Evolutionary conservation across 2,888 invertebrate genomes (phyloP).

Genomic region (Drosophila conformis): DNA sequence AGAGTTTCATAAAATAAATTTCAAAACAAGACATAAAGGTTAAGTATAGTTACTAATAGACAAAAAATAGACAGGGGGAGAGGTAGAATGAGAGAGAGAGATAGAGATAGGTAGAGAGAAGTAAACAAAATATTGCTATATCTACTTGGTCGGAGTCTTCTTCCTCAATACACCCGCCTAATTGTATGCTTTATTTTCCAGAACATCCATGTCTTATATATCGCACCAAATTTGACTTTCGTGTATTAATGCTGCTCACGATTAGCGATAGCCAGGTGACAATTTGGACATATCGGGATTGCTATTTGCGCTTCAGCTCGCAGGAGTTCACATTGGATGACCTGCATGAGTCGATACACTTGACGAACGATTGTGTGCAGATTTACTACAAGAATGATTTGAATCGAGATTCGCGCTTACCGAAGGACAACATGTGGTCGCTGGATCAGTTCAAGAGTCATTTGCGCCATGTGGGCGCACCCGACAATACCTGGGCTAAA

Average conservation of each 20-base stretch:
- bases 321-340: constrained; percentile 91
- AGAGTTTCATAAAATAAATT: too few relatives aligned
- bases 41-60: too few relatives aligned
- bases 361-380: constrained; percentile 95
- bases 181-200: constrained; percentile 76
- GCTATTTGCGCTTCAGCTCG: constrained; percentile 94
- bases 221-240: constrained; percentile 95
- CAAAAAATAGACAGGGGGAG: too few relatives aligned
- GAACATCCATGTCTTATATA: constrained; percentile 93
- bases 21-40: too few relatives aligned
- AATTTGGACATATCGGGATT: constrained; percentile 94
- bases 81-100: too few relatives aligned
- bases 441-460: constrained; percentile 89
- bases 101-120: too few relatives aligned
- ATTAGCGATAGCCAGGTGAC: constrained; percentile 90
- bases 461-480: constrained; percentile 85
- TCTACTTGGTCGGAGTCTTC: background rate
- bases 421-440: constrained; percentile 94
- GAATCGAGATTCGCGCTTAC: constrained; percentile 87
- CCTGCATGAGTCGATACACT: constrained; percentile 93
- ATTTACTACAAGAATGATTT: constrained; percentile 87
- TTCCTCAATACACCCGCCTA: background rate
- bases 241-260: constrained; percentile 93
- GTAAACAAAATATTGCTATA: background rate
- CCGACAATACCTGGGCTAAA: constrained; percentile 87